phyloP scores from a whole-genome alignment of 1,140 invertebrate species.

The Coelopa frigida region DNA sequence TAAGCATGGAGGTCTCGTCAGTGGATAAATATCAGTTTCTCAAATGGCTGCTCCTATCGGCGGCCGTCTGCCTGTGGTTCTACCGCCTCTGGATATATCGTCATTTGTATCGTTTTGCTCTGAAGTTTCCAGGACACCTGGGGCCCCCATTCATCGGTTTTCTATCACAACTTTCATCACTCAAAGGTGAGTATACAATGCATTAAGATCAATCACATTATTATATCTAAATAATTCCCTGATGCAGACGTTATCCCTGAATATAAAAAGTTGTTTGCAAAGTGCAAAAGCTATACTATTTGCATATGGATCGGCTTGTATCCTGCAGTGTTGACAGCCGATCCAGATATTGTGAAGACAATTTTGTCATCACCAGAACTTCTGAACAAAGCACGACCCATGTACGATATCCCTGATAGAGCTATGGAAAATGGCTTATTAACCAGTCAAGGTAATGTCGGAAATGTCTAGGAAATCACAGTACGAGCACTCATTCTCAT shows the following conservation, averaged over 20 bases:
- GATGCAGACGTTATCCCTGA: conserved; percentile 3
- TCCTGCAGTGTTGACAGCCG: conserved; percentile 2
- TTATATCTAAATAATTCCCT: not conserved
- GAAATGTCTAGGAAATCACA: not conserved
- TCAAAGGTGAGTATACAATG: not conserved
- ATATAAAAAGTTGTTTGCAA: conserved; percentile 1
- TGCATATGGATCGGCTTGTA: not conserved
- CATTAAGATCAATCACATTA: not conserved
- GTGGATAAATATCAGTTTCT: conserved; percentile 1
- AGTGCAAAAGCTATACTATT: conserved; percentile 2
- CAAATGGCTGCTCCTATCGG: not conserved
- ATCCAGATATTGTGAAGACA: conserved; percentile 1
- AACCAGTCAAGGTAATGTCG: not conserved
- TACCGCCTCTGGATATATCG: conserved; percentile 6
- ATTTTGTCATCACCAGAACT: not conserved
- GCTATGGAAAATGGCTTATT: conserved; percentile 3
- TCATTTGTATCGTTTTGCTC: not conserved
- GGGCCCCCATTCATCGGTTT: conserved; percentile 1
- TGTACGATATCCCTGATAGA: not conserved
- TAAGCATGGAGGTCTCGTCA: too few relatives aligned
- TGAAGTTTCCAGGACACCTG: not conserved
- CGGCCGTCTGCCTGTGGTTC: not conserved
- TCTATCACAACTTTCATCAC: not conserved
- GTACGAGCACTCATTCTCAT: too few relatives aligned
- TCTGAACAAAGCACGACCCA: not conserved